phyloP scores from a whole-genome alignment of 2,888 invertebrate genomes.

The Microchrysa polita region DNA sequence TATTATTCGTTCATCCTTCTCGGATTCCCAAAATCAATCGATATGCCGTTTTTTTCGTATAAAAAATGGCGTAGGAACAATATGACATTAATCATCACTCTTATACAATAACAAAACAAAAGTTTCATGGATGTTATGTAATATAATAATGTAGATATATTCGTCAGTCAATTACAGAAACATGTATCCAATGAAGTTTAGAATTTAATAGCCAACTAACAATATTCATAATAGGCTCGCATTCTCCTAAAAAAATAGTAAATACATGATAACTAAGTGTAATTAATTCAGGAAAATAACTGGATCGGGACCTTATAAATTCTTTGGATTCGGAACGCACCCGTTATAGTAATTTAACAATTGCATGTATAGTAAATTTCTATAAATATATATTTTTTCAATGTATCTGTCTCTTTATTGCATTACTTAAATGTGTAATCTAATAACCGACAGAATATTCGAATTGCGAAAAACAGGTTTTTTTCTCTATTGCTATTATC shows the following conservation, averaged over 20 bases:
- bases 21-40: neutral
- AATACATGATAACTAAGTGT: neutral
- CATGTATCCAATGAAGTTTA: conserved; percentile 28
- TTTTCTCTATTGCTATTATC: conserved; percentile 8
- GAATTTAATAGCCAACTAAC: conserved; percentile 35
- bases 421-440: neutral
- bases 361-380: neutral
- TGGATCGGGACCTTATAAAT: conserved; percentile 24
- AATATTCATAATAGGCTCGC: neutral
- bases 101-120: conserved; percentile 1
- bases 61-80: conserved; percentile 29
- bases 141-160: neutral
- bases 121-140: conserved; percentile 23
- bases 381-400: neutral
- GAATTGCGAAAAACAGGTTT: conserved; percentile 25
- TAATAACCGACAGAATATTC: conserved; percentile 11
- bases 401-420: too few relatives aligned
- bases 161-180: conserved; percentile 34
- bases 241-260: conserved; percentile 1
- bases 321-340: conserved; percentile 43
- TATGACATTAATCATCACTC: conserved; percentile 31
- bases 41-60: neutral
- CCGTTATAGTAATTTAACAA: conserved; percentile 25
- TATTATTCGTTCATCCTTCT: conserved; percentile 1
- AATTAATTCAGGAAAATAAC: neutral